Percentiles rank a stretch among this genome's conserved stretches.
phyloP scores from a whole-genome alignment of 1,140 invertebrate species.

The Portunus trituberculatus region DNA sequence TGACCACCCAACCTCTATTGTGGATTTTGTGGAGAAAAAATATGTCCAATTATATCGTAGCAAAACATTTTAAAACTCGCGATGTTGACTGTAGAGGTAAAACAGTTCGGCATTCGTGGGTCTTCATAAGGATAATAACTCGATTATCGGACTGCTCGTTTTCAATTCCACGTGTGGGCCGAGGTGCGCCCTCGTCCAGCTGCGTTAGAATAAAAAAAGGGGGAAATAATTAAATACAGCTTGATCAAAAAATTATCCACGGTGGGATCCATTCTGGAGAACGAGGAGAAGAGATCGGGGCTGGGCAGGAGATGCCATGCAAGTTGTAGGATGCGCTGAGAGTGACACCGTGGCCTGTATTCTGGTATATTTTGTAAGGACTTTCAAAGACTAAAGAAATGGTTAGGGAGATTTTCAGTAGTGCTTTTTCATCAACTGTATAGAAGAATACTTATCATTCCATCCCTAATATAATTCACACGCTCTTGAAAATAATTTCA shows the following conservation, averaged over 20 bases:
- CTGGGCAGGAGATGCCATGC: neutral
- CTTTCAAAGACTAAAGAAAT: too few relatives aligned
- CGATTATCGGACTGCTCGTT: neutral
- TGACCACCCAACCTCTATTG: neutral
- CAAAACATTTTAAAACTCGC: neutral
- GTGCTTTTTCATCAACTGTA: too few relatives aligned
- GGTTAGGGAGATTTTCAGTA: too few relatives aligned
- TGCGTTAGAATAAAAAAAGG: neutral
- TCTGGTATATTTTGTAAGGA: too few relatives aligned
- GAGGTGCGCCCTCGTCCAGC: neutral
- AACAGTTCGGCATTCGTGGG: neutral
- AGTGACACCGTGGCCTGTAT: too few relatives aligned
- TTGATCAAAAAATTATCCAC: neutral
- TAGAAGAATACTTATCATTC: too few relatives aligned
- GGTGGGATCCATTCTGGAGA: neutral
- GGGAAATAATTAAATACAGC: neutral
- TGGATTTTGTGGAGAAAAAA: neutral
- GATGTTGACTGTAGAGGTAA: neutral
- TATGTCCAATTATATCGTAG: neutral
- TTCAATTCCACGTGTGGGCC: neutral
- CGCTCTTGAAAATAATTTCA: too few relatives aligned
- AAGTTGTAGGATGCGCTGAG: neutral
- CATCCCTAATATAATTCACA: too few relatives aligned
- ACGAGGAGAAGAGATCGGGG: too few relatives aligned
- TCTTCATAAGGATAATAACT: neutral